A percentile compares a stretch with the other conserved stretches of the same genome.
Evolutionary conservation across 2,888 invertebrate genomes (phyloP).

Genomic region (Myopa testacea): DNA sequence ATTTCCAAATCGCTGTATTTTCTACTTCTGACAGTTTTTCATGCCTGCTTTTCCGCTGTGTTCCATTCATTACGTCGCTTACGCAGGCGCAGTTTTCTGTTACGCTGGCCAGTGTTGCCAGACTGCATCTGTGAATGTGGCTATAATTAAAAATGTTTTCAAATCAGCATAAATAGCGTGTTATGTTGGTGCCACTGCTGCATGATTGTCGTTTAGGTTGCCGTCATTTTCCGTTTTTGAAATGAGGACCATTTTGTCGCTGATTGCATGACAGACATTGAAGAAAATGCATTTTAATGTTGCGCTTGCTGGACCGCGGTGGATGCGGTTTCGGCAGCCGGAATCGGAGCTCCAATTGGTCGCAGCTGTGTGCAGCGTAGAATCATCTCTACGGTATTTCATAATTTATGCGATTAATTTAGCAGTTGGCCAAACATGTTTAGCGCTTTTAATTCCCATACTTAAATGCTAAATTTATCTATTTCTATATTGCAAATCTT

Average conservation of each 20-base stretch:
- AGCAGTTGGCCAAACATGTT: background rate
- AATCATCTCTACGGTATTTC: background rate
- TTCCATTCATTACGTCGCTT: background rate
- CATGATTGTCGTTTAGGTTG: background rate
- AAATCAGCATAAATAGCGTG: background rate
- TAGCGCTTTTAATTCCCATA: background rate
- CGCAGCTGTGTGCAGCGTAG: background rate
- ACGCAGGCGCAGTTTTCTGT: background rate
- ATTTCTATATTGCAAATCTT: background rate
- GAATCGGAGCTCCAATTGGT: background rate
- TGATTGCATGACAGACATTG: background rate
- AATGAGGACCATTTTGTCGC: background rate
- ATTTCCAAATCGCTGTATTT: conserved; percentile 58
- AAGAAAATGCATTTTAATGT: conserved; percentile 1
- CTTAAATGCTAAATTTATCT: background rate
- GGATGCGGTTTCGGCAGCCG: background rate
- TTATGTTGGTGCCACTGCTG: background rate
- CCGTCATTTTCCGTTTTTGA: background rate
- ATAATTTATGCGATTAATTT: background rate
- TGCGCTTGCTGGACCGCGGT: background rate
- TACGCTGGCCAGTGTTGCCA: conserved; percentile 7
- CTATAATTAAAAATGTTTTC: background rate
- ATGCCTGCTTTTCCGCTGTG: background rate
- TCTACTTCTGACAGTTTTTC: background rate
- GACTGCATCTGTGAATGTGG: background rate